phyloP scores from a whole-genome alignment of 2,888 invertebrate species.

The Linyphia triangularis region DNA sequence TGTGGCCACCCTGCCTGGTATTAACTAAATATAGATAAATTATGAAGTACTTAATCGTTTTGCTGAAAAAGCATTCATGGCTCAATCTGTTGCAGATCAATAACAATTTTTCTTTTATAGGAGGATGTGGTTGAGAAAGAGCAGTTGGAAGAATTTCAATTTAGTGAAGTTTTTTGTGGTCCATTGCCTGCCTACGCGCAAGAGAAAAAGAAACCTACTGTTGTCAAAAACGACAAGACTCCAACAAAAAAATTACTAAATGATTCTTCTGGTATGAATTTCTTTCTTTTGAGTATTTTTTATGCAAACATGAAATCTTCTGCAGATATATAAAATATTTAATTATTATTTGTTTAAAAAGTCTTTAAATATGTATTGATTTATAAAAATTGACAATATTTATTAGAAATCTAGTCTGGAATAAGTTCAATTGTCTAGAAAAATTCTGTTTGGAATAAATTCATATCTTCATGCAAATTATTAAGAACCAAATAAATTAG shows the following conservation, averaged over 20 bases:
- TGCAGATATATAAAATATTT: too few species aligned
- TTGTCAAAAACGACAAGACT: slow-evolving; percentile 22
- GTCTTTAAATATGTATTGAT: too few species aligned
- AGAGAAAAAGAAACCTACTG: slow-evolving; percentile 9
- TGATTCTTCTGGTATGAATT: slow-evolving; percentile 28
- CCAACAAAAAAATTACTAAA: not conserved
- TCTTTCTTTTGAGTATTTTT: not conserved
- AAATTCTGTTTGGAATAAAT: too few species aligned
- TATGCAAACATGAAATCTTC: not conserved
- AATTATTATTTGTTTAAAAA: too few species aligned
- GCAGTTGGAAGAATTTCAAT: slow-evolving; percentile 48
- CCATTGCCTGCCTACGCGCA: slow-evolving; percentile 55
- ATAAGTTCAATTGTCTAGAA: too few species aligned
- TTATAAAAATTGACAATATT: too few species aligned
- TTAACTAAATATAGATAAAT: not conserved
- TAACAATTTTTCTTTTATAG: slow-evolving; percentile 18
- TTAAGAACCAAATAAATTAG: too few species aligned
- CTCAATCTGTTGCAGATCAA: not conserved
- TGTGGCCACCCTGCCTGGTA: too few species aligned
- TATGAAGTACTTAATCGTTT: too few species aligned
- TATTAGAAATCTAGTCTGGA: too few species aligned
- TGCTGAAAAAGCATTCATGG: too few species aligned
- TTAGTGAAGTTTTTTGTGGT: slow-evolving; percentile 59
- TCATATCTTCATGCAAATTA: too few species aligned
- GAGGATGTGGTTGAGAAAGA: slow-evolving; percentile 21